Base-by-base conservation (phyloP, 2,888 invertebrate genomes). In the Cephus nigrinus region DNA sequence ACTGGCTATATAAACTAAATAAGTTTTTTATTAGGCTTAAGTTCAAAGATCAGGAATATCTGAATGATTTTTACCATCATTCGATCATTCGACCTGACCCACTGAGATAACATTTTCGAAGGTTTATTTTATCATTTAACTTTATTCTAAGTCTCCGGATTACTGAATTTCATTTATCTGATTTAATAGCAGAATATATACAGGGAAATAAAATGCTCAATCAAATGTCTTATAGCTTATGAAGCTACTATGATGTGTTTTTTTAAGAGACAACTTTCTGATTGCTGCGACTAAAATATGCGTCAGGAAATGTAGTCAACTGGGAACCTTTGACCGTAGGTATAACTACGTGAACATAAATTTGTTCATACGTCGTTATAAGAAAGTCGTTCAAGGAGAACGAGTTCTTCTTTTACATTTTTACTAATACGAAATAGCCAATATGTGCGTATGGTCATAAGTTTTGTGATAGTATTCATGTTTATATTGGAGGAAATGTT, bases 291-390 rank as follows among this genome's bases (percentile, higher is more conserved):
- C 79, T 83, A 80, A 85, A 83, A 83, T 79, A 83, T 83, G 72
- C 84, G 32, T 74, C 78, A 79, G 82, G 75, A 82, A 75, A 79
- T 74, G 69, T 75, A 74, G 69, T 78, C 72, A 78, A 80, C 82
- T 74, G 80, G 73, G 72, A 82, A 84, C 80, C 85, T 85, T 83
- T 84, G 83, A 84, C 83, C 82, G 36, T 23, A 68, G 30, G 15
- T 71, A 23, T 30, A 71, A 71, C 71, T 15, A 71, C 30, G 71
- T 15, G 9, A 71, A 33, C 71, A 30, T 33, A 30, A 71, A 68
- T 75, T 75, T 79, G 33, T 76, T 72, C 77, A 76, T 74, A 69
- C 68, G 76, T 68, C 74, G 75, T 75, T 77, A 77, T 77, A 68
- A 72, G 40, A 73, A 40, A 75, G 55, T 78, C 69, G 73, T 77